Evolutionary conservation across 2,113 vertebrate species (phyloP).

Genomic region (Canis aureus): DNA sequence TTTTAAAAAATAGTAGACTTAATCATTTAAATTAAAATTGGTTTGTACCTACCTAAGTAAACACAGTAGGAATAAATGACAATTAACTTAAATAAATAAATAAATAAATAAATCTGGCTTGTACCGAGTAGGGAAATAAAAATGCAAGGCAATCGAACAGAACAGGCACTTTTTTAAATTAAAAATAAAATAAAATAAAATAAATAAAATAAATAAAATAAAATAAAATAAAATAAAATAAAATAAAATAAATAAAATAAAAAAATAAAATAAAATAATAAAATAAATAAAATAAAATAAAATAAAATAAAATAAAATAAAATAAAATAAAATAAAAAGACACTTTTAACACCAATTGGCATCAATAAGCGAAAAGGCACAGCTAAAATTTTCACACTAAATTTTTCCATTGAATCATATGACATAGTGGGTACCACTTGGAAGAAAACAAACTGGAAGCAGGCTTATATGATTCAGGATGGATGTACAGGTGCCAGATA

Average conservation of each 20-base stretch:
- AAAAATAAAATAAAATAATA: no score
- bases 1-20: conserved; percentile 28
- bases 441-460: background rate
- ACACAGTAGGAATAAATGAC: no score
- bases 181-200: no score
- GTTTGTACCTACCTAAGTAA: background rate
- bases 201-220: no score
- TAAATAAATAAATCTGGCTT: background rate
- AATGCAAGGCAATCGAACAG: background rate
- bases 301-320: no score
- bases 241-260: no score
- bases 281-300: no score
- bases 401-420: background rate
- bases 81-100: no score
- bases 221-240: no score
- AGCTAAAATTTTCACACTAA: background rate
- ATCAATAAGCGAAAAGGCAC: background rate
- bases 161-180: background rate
- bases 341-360: background rate
- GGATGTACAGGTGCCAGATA: no score
- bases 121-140: background rate
- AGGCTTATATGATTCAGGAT: background rate
- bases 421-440: background rate
- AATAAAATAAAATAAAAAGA: no score
- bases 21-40: background rate